Conservation (phyloP, 2,113 vertebrate genomes). For the Fukomys damarensis region DNA sequence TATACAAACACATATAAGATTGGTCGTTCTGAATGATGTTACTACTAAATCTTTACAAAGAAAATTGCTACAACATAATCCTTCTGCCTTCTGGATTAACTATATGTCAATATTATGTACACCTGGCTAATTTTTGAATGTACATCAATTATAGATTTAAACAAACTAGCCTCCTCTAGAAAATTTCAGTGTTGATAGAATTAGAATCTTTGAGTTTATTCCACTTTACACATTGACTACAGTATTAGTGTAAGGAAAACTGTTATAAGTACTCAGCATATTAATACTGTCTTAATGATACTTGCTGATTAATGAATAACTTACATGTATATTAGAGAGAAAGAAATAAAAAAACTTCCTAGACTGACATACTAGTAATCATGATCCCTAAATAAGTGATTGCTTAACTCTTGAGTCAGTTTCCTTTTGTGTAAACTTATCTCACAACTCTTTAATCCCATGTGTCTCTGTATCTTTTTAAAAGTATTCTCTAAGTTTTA, state of each 20-base stretch:
- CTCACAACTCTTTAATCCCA: not conserved
- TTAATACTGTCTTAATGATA: not conserved
- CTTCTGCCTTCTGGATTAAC: slow-evolving; percentile 44
- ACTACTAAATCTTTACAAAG: slow-evolving; percentile 50
- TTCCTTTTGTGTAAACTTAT: not conserved
- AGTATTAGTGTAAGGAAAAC: not conserved
- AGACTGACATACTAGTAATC: not conserved
- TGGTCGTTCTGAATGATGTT: slow-evolving; percentile 26
- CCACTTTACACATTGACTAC: not conserved
- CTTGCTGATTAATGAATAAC: not conserved
- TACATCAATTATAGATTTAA: not conserved
- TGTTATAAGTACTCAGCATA: not conserved
- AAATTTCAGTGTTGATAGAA: slow-evolving; percentile 23
- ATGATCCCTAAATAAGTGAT: not conserved
- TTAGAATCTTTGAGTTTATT: not conserved
- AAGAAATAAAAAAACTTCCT: not conserved
- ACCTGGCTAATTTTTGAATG: slow-evolving; percentile 50
- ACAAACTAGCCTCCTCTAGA: not conserved
- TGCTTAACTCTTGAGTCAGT: not conserved
- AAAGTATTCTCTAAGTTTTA: not conserved
- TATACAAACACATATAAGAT: slow-evolving; percentile 42
- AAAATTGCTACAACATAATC: slow-evolving; percentile 52
- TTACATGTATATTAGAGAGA: not conserved
- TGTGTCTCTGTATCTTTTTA: not conserved
- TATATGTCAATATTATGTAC: slow-evolving; percentile 36